Evolutionary conservation across 1,140 invertebrate genomes (phyloP).

Genomic region (Venustaconcha ellipsiformis): DNA sequence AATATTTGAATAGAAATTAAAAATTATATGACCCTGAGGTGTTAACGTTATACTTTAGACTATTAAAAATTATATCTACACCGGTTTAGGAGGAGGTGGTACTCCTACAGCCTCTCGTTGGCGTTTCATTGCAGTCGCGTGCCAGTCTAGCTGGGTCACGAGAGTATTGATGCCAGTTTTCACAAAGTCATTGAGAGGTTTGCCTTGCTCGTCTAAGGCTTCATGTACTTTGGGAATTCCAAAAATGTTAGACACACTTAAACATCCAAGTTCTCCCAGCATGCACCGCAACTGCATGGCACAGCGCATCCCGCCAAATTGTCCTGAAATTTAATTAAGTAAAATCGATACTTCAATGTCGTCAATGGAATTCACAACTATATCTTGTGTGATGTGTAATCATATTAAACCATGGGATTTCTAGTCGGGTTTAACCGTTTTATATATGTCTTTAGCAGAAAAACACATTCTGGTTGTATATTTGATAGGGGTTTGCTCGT

Average conservation of each 20-base stretch:
- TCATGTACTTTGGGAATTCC: conserved; percentile 65
- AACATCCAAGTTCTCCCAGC: conserved; percentile 70
- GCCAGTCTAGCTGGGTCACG: conserved; percentile 68
- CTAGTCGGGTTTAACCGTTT: background rate
- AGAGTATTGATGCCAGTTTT: conserved; percentile 48
- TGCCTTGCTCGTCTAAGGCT: conserved; percentile 64
- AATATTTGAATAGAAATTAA: no score
- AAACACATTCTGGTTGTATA: background rate
- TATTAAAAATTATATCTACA: no score
- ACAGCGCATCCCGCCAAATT: conserved; percentile 70
- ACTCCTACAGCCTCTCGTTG: conserved; percentile 46
- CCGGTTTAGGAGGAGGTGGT: conserved; percentile 7
- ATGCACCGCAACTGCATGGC: conserved; percentile 68
- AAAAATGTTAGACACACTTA: conserved; percentile 68
- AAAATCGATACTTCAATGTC: background rate
- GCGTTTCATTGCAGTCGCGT: conserved; percentile 63
- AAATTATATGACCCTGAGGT: no score
- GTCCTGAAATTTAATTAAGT: conserved; percentile 55
- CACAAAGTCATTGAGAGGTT: conserved; percentile 56
- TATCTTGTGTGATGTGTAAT: background rate
- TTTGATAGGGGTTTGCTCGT: no score
- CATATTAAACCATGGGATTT: background rate
- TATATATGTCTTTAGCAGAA: background rate
- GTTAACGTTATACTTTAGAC: no score
- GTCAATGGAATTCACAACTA: background rate